Conservation (phyloP, 1,140 invertebrate genomes). For the Platyscapa corneri region DNA sequence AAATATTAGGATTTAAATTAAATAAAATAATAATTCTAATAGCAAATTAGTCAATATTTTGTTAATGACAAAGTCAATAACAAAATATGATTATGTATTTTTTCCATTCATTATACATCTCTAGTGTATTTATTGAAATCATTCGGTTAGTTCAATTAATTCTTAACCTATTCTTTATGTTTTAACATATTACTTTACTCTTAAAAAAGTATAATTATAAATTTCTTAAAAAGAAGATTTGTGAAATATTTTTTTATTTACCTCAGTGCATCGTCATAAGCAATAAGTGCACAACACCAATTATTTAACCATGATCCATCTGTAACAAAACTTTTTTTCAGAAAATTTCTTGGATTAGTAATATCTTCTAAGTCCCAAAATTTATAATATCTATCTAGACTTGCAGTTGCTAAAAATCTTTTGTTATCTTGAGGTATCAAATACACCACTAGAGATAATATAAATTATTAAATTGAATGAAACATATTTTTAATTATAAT, state of each 20-base stretch:
- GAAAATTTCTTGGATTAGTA: slow-evolving; percentile 57
- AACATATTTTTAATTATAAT: neutral
- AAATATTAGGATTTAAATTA: too few relatives aligned
- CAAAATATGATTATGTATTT: too few relatives aligned
- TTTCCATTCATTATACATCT: too few relatives aligned
- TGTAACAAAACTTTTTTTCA: slow-evolving; percentile 65
- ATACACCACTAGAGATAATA: slow-evolving; percentile 61
- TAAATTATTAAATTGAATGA: neutral
- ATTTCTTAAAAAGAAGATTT: too few relatives aligned
- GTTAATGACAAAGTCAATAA: too few relatives aligned
- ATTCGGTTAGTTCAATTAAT: too few relatives aligned
- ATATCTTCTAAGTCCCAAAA: slow-evolving; percentile 74
- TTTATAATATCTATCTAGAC: slow-evolving; percentile 73
- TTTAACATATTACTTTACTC: too few relatives aligned
- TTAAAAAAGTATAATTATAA: neutral
- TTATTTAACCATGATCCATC: slow-evolving; percentile 70
- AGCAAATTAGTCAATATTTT: too few relatives aligned
- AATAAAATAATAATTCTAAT: too few relatives aligned
- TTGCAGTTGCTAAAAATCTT: slow-evolving; percentile 69
- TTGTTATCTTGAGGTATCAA: slow-evolving; percentile 67
- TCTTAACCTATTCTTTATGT: too few relatives aligned
- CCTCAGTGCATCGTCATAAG: slow-evolving; percentile 70
- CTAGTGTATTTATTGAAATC: too few relatives aligned
- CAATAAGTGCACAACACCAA: slow-evolving; percentile 67
- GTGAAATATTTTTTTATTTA: slow-evolving; percentile 56